Conservation (phyloP, 2,888 invertebrate genomes). For the Stegana nigrithorax region DNA sequence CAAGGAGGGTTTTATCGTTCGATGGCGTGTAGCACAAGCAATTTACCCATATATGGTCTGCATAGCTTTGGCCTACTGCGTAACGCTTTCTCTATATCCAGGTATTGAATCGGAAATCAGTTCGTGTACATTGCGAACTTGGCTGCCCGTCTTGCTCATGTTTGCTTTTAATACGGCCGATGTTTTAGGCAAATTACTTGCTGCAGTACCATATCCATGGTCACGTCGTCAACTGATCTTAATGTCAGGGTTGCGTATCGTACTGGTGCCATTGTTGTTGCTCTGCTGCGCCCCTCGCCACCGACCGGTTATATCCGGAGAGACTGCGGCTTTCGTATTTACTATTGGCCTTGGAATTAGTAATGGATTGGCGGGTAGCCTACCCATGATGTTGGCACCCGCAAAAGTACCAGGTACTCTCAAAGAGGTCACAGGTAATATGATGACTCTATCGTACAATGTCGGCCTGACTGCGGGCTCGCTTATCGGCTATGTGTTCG, state of each 20-base stretch:
- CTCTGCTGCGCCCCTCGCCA: conserved; percentile 84
- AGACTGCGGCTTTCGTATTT: conserved; percentile 76
- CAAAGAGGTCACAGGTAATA: conserved; percentile 91
- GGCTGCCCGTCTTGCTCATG: conserved; percentile 95
- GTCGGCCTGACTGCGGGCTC: conserved; percentile 88
- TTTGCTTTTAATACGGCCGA: conserved; percentile 89
- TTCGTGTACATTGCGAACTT: conserved; percentile 83
- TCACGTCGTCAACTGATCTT: conserved; percentile 81
- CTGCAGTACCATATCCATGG: conserved; percentile 86
- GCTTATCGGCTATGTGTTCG: conserved; percentile 83
- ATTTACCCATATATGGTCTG: conserved; percentile 93
- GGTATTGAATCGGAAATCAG: conserved; percentile 90
- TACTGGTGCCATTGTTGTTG: conserved; percentile 84
- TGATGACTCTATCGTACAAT: conserved; percentile 93
- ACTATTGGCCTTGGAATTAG: conserved; percentile 81
- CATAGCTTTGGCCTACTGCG: conserved; percentile 88
- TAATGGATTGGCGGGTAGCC: conserved; percentile 89
- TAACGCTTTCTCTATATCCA: conserved; percentile 89
- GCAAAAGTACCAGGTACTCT: conserved; percentile 86
- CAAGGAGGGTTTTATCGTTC: conserved; percentile 69
- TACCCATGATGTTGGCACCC: conserved; percentile 93
- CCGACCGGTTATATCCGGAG: conserved; percentile 78
- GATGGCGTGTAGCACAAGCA: conserved; percentile 84
- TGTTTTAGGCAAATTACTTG: conserved; percentile 80
- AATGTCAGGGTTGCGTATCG: conserved; percentile 78